Evolutionary conservation across 2,113 vertebrate genomes (phyloP).

Genomic region (Cyanocitta stelleri): DNA sequence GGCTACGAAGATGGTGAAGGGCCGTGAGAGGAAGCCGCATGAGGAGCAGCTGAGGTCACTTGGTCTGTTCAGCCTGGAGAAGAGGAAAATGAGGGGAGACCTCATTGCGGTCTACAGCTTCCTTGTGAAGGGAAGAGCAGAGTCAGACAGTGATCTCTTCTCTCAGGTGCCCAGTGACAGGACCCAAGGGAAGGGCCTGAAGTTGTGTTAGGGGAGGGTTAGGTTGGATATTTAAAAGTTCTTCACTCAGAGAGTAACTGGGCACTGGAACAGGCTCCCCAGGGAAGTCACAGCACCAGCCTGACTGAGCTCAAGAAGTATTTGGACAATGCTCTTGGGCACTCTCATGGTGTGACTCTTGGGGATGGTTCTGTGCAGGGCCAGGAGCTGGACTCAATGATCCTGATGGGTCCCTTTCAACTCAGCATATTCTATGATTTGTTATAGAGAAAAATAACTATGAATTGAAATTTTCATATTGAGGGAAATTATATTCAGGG

Average conservation of each 20-base stretch:
- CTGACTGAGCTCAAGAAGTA: background rate
- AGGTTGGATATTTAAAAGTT: too few species aligned
- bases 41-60: background rate
- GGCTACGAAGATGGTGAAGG: background rate
- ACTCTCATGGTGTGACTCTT: background rate
- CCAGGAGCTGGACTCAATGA: background rate
- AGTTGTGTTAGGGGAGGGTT: background rate
- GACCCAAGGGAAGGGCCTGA: rapidly evolving
- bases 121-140: background rate
- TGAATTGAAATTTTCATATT: background rate
- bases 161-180: background rate
- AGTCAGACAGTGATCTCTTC: too few species aligned
- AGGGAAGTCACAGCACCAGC: background rate
- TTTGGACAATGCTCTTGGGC: background rate
- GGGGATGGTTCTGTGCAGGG: too few species aligned
- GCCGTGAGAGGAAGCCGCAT: too few species aligned
- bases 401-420: background rate
- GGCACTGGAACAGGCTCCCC: background rate
- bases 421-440: background rate
- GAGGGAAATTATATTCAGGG: background rate
- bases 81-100: background rate
- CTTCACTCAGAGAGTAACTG: background rate
- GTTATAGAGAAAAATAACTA: background rate
- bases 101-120: background rate
- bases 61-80: background rate